Base-by-base conservation (phyloP, 2,797 vertebrate species). In the Myripristis murdjan region DNA sequence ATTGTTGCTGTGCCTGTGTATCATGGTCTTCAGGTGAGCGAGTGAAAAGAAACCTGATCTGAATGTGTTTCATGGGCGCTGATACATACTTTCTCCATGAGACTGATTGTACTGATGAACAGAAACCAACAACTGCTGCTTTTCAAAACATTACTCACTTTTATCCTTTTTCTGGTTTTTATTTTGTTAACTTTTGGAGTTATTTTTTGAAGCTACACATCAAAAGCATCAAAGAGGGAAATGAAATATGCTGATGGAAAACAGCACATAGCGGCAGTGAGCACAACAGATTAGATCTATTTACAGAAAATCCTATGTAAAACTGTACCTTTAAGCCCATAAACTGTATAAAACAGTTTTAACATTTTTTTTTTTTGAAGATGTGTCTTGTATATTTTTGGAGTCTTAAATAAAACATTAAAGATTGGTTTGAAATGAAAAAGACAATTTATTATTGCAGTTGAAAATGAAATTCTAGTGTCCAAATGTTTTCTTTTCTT, bases 311-410 rank as follows among this genome's bases (percentile, higher is more conserved):
- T 18, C 16, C 43, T 18, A 46, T 20, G 20, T n/a, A 7, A 15
- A 22, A 31, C 28, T 31, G 28, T 31, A 23, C 26, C 37, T 11
- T 33, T 43, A 60, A 31, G 22, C 39, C 11, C 11, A 22, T 49
- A 61, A 79, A 37, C 70, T 54, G 33, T 52, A 51, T 4, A 47
- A 70, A 3, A 67, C 43, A 64, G 31, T 84, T 28, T 6, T 37
- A 73, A 26, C 74, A 59, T 79, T 84, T 82, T n/a, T 79, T 84
- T 82, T n/a, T n/a, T n/a, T 68, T 68, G 37, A 70, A 81, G 37
- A 84, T 64, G 58, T 87, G 39, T 70, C 12, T 73, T 22, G 64
- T 75, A 72, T 82, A 60, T 84, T 80, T 84, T 84, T 15, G 79
- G 64, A 73, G 59, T 82, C 55, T 53, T 12, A 43, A 81, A 51